Evolutionary conservation across 2,113 vertebrate species (phyloP).

Genomic region (Eubucco bourcierii): DNA sequence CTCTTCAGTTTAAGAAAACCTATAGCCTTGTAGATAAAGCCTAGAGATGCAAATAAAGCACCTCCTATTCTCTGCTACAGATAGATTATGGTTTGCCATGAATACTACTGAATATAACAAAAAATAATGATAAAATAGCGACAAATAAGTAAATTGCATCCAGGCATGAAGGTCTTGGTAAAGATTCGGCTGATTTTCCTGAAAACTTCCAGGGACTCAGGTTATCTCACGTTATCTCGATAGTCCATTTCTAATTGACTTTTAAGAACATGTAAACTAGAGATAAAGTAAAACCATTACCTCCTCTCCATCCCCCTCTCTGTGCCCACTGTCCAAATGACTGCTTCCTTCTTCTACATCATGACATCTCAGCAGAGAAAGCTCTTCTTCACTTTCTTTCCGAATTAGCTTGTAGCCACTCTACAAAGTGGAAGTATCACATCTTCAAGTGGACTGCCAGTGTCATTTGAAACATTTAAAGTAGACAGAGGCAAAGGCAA

Average conservation of each 20-base stretch:
- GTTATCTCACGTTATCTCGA: background rate
- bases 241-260: background rate
- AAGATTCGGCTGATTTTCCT: background rate
- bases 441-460: background rate
- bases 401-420: slow-evolving; percentile 90
- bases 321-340: slow-evolving; percentile 73
- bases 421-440: slow-evolving; percentile 57
- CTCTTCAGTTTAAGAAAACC: background rate
- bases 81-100: background rate
- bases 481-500: background rate
- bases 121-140: background rate
- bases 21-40: background rate
- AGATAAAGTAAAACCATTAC: slow-evolving; percentile 53
- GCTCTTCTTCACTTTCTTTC: slow-evolving; percentile 90
- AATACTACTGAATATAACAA: background rate
- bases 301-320: slow-evolving; percentile 79
- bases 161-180: background rate
- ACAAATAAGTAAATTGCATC: background rate
- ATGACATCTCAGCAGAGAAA: slow-evolving; percentile 82
- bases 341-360: slow-evolving; percentile 87
- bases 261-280: background rate
- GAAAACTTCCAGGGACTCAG: background rate
- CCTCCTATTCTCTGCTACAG: background rate
- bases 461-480: background rate
- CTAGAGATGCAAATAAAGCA: background rate